These are phyloP conservation scores for Poeciliopsis infans DNA, from an alignment of 2,797 vertebrate species.

Conservation along the genomic window DNA sequence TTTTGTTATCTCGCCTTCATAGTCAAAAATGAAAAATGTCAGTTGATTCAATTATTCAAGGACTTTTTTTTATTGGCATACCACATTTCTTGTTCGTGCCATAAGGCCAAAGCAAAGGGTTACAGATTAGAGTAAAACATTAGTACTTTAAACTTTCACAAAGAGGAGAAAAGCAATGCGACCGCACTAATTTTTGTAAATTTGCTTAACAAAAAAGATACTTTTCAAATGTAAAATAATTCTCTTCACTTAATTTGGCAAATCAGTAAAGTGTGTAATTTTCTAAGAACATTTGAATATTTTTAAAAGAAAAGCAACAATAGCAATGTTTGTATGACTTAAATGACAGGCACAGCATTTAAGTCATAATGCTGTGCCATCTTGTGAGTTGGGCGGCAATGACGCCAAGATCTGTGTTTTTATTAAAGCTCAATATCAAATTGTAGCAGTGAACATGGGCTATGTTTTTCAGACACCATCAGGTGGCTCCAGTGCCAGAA, in stretches of 20 bases:
- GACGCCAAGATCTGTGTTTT: not conserved
- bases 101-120: not conserved
- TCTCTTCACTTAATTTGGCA: not conserved
- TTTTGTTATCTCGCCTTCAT: not conserved
- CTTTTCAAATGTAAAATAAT: not conserved
- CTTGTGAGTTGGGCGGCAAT: not conserved
- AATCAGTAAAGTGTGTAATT: not conserved
- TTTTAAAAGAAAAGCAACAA: not conserved
- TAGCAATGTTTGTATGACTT: not conserved
- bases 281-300: not conserved
- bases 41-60: no score
- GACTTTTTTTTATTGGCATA: no score
- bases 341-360: not conserved
- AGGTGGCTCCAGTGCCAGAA: conserved; percentile 81
- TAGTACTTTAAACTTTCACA: not conserved
- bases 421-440: not conserved
- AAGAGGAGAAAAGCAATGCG: not conserved
- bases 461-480: conserved; percentile 75
- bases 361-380: not conserved
- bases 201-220: not conserved
- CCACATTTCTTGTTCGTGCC: not conserved
- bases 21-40: not conserved
- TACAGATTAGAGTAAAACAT: not conserved
- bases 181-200: not conserved
- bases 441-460: not conserved